Evolutionary conservation across 2,888 invertebrate species (phyloP), one percentile per base, ranked within the genome.

Genomic region (Pyrrhia umbra): DNA sequence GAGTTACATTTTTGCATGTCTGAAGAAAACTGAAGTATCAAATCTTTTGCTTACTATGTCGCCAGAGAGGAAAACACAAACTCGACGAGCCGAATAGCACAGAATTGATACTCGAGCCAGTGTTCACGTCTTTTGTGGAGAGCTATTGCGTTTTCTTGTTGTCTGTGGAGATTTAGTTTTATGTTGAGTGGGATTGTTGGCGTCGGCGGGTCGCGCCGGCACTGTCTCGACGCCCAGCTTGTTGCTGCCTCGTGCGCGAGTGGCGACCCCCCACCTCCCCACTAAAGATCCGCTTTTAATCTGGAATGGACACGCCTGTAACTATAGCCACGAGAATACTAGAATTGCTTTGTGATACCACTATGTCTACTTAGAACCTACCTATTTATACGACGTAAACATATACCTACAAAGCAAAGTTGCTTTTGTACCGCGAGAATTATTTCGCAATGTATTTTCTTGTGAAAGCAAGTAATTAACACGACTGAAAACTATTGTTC

Each of bases 171-270:
- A 87, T 90, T 90, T 90, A 90, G 89, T 90, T 90, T 90, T 90
- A 89, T 89, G 90, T 91, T 82, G 90, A 92, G 92, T 90, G 88
- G 89, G 88, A 88, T 88, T 85, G 86, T 77, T 85, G 92, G 92
- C 92, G 93, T 84, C 93, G 88, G 79, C 82, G 85, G 81, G 93
- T 84, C 92, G 93, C 91, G 91, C 85, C 91, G 83, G 80, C 83
- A 75, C 82, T 85, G 87, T 86, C 89, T 85, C 87, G 87, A 80
- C 80, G 79, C 78, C 79, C 77, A 81, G 85, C 86, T 87, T 87
- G 89, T 88, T 88, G 86, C 88, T 87, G 86, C 79, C 71, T 54
- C 66, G 57, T 68, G 69, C 85, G 52, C 71, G 46, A 47, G 68
- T 69, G 60, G 68, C 23, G 20, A 20, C 66, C 75, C 75, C 80